Base-by-base conservation (phyloP, 2,888 invertebrate genomes). In the Torymus auratus region DNA sequence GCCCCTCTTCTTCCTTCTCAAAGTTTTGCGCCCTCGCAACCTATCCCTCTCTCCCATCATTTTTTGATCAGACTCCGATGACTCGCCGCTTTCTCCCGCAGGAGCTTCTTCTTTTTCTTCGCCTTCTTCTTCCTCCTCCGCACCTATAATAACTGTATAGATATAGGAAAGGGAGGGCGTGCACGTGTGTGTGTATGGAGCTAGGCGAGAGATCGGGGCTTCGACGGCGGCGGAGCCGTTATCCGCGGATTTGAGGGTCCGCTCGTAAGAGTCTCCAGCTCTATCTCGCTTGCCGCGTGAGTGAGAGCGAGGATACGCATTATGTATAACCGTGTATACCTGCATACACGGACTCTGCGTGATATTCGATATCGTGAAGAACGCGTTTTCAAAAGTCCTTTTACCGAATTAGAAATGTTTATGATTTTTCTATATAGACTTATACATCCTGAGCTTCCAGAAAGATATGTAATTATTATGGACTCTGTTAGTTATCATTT, bases 241-340 rank as follows among this genome's bases (percentile, higher is more conserved):
- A 88, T 88, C 87, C 87, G 75, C 83, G 87, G 87, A 88, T 88
- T 87, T 82, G 85, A 86, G 87, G 87, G 86, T 86, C 85, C 84
- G 83, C 84, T 84, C 65, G 14, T 14, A 55, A 28, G 73, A 56
- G 13, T 56, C 23, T 23, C 61, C 28, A 14, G 17, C 53, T 28
- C 20, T 61, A 20, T 55, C 23, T 69, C 56, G 41, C 70, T 70
- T 20, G 70, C 58, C 58, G 53, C 55, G 17, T 41, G 41, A 41
- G 7, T 41, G 41, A 41, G 41, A 41, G 41, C 41, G 41, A 41
- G 7, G 41, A 41, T 41, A 10, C 41, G 41, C 7, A 41, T 41
- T 41, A 41, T 41, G 41, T 41, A 41, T 41, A 41, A 41, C 41
- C 41, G 7, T 41, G 41, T 7, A 3, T 28, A 7, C 7, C 5